Conservation (phyloP, 2,888 invertebrate species). For the Chaetogeoica ovagalla region DNA sequence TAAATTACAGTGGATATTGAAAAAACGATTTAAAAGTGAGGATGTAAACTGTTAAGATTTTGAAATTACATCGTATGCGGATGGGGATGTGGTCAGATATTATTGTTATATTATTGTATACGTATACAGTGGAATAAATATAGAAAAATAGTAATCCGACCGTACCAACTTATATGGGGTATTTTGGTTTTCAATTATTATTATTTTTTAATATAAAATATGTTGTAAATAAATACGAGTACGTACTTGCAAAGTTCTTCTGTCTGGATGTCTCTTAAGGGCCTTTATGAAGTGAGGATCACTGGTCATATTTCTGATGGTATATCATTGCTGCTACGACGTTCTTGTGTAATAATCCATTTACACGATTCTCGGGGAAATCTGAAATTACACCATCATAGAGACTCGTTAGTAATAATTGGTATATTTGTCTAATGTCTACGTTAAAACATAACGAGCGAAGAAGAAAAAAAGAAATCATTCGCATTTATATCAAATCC, state of each 20-base stretch:
- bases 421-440: constrained; percentile 12
- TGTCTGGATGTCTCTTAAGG: constrained; percentile 64
- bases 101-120: too few relatives aligned
- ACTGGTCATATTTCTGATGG: constrained; percentile 60
- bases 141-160: too few relatives aligned
- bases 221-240: too few relatives aligned
- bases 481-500: constrained; percentile 9
- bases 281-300: constrained; percentile 64
- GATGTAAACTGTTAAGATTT: too few relatives aligned
- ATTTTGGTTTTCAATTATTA: too few relatives aligned
- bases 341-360: constrained; percentile 23
- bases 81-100: too few relatives aligned
- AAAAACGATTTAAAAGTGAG: too few relatives aligned
- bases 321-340: constrained; percentile 38
- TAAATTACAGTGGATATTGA: too few relatives aligned
- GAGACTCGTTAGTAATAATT: constrained; percentile 24
- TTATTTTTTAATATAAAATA: neutral
- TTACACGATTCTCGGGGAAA: constrained; percentile 18
- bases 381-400: constrained; percentile 36
- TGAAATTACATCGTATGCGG: too few relatives aligned
- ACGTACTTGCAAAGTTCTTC: constrained; percentile 63
- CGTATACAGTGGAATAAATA: too few relatives aligned
- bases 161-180: too few relatives aligned
- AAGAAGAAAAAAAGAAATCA: neutral
- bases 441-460: constrained; percentile 13